These are phyloP conservation scores for Diachasma alloeum DNA, from an alignment of 1,140 invertebrate species.

Conservation along the genomic window DNA sequence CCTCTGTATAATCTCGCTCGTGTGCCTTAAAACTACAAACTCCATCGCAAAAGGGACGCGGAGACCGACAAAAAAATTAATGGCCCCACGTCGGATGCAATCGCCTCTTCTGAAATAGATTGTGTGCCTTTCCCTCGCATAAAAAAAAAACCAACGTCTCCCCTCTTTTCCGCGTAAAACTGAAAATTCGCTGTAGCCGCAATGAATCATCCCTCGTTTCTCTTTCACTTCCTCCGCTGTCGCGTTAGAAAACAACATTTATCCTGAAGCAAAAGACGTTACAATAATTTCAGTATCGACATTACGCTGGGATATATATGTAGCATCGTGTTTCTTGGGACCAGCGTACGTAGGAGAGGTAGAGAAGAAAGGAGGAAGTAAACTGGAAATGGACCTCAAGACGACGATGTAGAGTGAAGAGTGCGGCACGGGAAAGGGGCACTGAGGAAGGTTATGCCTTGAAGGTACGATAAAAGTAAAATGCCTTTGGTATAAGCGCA, in stretches of 20 bases:
- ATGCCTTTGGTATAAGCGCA: constrained; percentile 11
- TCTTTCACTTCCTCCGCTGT: neutral
- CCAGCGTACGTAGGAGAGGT: neutral
- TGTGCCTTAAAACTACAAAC: constrained; percentile 7
- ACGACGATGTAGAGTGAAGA: neutral
- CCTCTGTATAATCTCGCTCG: constrained; percentile 12
- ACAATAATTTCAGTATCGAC: constrained; percentile 22
- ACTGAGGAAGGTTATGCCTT: neutral
- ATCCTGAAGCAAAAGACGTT: constrained; percentile 19
- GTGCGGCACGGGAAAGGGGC: too few species aligned
- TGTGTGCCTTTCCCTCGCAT: neutral
- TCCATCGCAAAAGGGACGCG: neutral
- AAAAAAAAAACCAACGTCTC: neutral
- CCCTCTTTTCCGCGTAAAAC: constrained; percentile 6
- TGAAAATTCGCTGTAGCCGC: constrained; percentile 1
- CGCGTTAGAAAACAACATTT: constrained; percentile 28
- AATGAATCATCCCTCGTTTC: constrained; percentile 31
- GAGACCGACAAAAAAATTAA: constrained; percentile 2
- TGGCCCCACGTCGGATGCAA: constrained; percentile 12
- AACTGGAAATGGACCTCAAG: neutral
- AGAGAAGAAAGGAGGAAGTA: neutral
- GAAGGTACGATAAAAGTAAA: constrained; percentile 9
- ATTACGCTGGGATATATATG: constrained; percentile 12
- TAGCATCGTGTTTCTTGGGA: neutral
- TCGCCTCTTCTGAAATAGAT: neutral